A percentile compares a stretch with the other conserved stretches of the same genome.
phyloP scores from a whole-genome alignment of 64 coral and sea anemone genomes.

The Actinia tenebrosa region DNA sequence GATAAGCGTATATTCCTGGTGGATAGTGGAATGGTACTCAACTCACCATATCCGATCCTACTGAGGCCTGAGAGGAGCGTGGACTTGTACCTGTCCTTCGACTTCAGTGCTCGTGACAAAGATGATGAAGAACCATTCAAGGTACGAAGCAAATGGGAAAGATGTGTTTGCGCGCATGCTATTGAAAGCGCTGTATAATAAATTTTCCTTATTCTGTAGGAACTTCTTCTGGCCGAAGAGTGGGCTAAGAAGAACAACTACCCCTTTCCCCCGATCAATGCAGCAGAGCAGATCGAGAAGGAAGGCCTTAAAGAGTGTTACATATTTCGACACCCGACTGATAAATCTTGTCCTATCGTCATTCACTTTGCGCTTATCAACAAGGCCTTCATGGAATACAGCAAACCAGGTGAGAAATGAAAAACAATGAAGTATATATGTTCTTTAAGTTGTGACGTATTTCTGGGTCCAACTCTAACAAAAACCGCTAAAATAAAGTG shows the following conservation, averaged over 20 bases:
- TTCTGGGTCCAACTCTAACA: no score
- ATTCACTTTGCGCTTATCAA: slow-evolving; percentile 77
- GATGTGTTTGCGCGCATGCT: background rate
- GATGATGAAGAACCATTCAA: slow-evolving; percentile 48
- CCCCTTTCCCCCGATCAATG: slow-evolving; percentile 70
- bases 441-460: no score
- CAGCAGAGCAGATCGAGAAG: slow-evolving; percentile 54
- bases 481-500: no score
- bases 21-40: slow-evolving; percentile 82
- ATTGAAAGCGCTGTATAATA: no score
- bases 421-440: no score
- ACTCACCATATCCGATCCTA: slow-evolving; percentile 79
- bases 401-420: slow-evolving; percentile 47
- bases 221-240: slow-evolving; percentile 37
- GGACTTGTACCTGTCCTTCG: slow-evolving; percentile 78
- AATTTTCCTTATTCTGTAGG: slow-evolving; percentile 2
- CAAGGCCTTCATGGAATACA: slow-evolving; percentile 61
- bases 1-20: slow-evolving; percentile 63
- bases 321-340: slow-evolving; percentile 65
- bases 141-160: slow-evolving; percentile 20
- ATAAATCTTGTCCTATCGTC: slow-evolving; percentile 60
- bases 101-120: slow-evolving; percentile 84
- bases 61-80: slow-evolving; percentile 70
- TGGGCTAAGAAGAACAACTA: slow-evolving; percentile 73
- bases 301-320: slow-evolving; percentile 75